phyloP scores from a whole-genome alignment of 2,113 vertebrate species.

The Gasterosteus aculeatus region DNA sequence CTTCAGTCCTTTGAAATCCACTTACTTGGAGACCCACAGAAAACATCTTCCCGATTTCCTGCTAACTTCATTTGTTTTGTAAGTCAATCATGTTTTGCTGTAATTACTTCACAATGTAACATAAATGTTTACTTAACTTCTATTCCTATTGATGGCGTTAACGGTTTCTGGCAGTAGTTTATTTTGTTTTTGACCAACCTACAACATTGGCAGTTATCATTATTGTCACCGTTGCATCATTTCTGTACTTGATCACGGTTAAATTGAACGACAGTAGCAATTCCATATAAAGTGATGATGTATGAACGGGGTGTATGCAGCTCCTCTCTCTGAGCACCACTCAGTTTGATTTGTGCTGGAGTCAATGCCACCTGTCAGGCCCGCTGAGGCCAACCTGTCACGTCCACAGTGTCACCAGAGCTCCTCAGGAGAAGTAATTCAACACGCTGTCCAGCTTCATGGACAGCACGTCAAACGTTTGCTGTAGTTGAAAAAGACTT shows the following conservation, averaged over 20 bases:
- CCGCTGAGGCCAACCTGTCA: constrained; percentile 23
- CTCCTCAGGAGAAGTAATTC: not conserved
- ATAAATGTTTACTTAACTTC: not conserved
- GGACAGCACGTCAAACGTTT: constrained; percentile 32
- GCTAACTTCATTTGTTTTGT: constrained; percentile 25
- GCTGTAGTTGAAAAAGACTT: constrained; percentile 72
- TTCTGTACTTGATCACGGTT: not conserved
- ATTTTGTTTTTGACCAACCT: not conserved
- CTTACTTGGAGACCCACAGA: constrained; percentile 42
- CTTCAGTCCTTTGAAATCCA: constrained; percentile 53
- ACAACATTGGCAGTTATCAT: not conserved
- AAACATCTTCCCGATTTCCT: constrained; percentile 1
- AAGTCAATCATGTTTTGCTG: not conserved
- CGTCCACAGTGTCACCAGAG: constrained; percentile 26
- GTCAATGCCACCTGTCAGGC: constrained; percentile 45
- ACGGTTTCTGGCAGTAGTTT: not conserved
- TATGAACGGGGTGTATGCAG: not conserved
- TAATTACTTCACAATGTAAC: constrained; percentile 1
- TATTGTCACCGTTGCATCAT: not conserved
- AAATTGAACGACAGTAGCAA: not conserved
- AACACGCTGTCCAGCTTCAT: not conserved
- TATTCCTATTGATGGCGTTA: not conserved
- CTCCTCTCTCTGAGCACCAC: constrained; percentile 3
- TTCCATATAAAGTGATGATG: constrained; percentile 2
- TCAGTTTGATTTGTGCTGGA: constrained; percentile 59